phyloP scores from a whole-genome alignment of 2,888 invertebrate genomes.

The Sylvicola fuscatus region DNA sequence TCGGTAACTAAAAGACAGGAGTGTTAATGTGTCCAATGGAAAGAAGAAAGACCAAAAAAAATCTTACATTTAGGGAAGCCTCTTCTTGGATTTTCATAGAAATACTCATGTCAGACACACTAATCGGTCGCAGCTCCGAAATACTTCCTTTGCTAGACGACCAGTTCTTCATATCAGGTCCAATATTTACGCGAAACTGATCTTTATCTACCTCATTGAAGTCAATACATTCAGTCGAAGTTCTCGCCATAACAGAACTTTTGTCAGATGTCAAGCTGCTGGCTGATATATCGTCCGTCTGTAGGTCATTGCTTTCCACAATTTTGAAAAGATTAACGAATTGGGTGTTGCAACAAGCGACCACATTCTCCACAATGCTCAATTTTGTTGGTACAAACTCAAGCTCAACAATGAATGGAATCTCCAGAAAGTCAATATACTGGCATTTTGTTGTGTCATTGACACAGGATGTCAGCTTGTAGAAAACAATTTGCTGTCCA shows the following conservation, averaged over 20 bases:
- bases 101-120: not conserved
- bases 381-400: constrained; percentile 37
- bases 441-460: constrained; percentile 45
- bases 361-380: constrained; percentile 43
- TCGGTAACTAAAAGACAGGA: constrained; percentile 1
- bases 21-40: no score
- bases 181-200: not conserved
- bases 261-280: constrained; percentile 5
- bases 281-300: constrained; percentile 5
- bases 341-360: constrained; percentile 37
- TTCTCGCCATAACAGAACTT: not conserved
- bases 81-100: not conserved
- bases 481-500: constrained; percentile 25
- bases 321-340: constrained; percentile 41
- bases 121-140: not conserved
- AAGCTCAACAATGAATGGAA: constrained; percentile 40
- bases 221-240: not conserved
- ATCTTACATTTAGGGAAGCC: not conserved
- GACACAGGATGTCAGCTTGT: constrained; percentile 39
- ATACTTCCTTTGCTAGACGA: constrained; percentile 1
- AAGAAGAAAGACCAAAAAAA: no score
- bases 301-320: constrained; percentile 7
- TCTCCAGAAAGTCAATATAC: constrained; percentile 47
- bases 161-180: no score
- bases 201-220: not conserved